These are phyloP conservation scores for Autographa pulchrina DNA, from an alignment of 2,888 invertebrate genomes.

Conservation along the genomic window DNA sequence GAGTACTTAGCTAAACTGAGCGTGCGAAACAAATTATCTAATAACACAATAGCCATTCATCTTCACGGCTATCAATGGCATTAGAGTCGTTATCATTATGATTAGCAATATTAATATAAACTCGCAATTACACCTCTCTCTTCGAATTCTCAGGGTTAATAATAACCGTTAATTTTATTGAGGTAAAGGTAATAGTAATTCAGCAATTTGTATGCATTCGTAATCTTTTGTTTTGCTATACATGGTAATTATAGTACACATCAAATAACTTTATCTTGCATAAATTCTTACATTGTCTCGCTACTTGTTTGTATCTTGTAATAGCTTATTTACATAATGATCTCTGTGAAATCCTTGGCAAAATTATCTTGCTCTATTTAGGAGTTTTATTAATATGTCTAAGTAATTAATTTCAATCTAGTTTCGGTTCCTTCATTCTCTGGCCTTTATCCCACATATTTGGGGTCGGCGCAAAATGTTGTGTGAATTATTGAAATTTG, in stretches of 20 bases:
- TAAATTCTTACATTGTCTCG: neutral
- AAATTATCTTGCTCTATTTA: no score
- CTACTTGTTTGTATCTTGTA: neutral
- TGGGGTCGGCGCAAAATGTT: no score
- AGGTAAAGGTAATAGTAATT: slow-evolving; percentile 26
- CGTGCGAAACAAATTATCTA: neutral
- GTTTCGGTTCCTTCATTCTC: no score
- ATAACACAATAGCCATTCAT: neutral
- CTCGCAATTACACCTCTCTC: neutral
- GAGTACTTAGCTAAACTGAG: neutral
- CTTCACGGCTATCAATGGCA: neutral
- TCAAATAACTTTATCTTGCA: neutral
- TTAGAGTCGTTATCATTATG: slow-evolving; percentile 1
- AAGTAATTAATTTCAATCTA: no score
- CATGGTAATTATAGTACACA: no score
- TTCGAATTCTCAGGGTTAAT: neutral
- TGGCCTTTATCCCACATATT: no score
- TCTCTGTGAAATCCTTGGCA: no score
- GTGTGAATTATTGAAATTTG: no score
- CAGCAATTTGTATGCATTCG: slow-evolving; percentile 11
- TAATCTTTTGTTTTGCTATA: slow-evolving; percentile 8
- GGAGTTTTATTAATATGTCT: no score
- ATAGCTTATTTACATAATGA: neutral
- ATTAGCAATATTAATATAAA: slow-evolving; percentile 1
- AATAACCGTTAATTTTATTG: slow-evolving; percentile 12